phyloP scores from a whole-genome alignment of 2,888 invertebrate genomes.

The Smittia aterrima region DNA sequence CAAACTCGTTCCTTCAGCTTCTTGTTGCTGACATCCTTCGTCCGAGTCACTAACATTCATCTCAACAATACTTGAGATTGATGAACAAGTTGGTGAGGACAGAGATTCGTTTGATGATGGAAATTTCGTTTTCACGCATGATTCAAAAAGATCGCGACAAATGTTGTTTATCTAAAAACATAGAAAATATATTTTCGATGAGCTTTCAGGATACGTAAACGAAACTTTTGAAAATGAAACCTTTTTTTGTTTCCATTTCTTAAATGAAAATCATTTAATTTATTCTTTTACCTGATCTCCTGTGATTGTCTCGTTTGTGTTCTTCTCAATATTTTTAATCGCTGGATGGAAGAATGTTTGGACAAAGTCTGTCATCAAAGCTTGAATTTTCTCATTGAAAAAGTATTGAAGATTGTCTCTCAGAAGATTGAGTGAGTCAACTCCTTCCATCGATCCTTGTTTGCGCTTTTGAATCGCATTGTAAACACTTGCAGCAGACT shows the following conservation, averaged over 20 bases:
- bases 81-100: constrained; percentile 3
- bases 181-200: neutral
- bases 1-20: neutral
- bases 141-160: constrained; percentile 5
- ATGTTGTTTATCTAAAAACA: constrained; percentile 20
- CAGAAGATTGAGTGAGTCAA: constrained; percentile 22
- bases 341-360: constrained; percentile 32
- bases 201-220: neutral
- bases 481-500: neutral
- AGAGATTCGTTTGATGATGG: neutral
- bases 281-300: constrained; percentile 7
- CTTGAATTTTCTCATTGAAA: constrained; percentile 12
- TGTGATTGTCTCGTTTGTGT: constrained; percentile 20
- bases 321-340: constrained; percentile 24
- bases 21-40: neutral
- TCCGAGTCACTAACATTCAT: constrained; percentile 21
- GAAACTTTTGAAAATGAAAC: neutral
- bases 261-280: neutral
- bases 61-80: neutral
- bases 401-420: neutral
- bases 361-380: constrained; percentile 19
- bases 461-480: constrained; percentile 8
- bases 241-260: neutral
- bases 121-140: constrained; percentile 17
- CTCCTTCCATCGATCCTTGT: neutral